These are phyloP conservation scores for Phainopepla nitens DNA, from an alignment of 2,113 vertebrate species.

Conservation along the genomic window DNA sequence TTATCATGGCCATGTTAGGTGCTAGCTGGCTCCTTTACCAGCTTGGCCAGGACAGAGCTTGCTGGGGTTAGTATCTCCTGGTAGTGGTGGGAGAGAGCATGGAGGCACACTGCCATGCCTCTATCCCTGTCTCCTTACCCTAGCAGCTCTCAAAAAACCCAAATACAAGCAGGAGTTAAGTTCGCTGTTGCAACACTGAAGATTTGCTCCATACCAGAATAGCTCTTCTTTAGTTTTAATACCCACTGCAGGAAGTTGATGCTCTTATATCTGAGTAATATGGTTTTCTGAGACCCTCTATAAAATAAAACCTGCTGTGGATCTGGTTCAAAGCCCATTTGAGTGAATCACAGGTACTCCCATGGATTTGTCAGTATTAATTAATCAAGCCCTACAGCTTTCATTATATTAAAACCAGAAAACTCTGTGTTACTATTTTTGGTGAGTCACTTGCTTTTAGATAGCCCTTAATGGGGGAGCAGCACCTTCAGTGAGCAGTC, in stretches of 20 bases:
- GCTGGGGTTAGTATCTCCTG: not conserved
- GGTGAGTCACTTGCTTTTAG: not conserved
- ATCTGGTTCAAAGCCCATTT: not conserved
- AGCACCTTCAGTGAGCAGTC: accelerated
- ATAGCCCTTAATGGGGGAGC: not conserved
- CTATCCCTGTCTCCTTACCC: not conserved
- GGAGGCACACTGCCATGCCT: accelerated
- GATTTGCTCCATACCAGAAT: not conserved
- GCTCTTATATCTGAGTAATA: not conserved
- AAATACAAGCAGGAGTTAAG: not conserved
- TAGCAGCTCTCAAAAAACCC: not conserved
- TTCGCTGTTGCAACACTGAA: not conserved
- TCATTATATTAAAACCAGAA: not conserved
- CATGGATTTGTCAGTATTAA: not conserved
- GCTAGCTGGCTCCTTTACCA: not conserved
- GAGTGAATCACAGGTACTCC: not conserved
- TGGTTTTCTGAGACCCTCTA: not conserved
- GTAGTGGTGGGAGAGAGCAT: not conserved
- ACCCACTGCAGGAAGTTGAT: not conserved
- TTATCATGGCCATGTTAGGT: not conserved
- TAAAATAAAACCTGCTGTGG: constrained; percentile 16
- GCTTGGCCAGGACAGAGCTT: not conserved
- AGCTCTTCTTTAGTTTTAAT: not conserved
- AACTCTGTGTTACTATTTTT: not conserved
- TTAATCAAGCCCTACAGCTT: constrained; percentile 1